A percentile compares a stretch with the other conserved stretches of the same genome.
phyloP scores from a whole-genome alignment of 2,797 vertebrate genomes.

The Macropodus opercularis region DNA sequence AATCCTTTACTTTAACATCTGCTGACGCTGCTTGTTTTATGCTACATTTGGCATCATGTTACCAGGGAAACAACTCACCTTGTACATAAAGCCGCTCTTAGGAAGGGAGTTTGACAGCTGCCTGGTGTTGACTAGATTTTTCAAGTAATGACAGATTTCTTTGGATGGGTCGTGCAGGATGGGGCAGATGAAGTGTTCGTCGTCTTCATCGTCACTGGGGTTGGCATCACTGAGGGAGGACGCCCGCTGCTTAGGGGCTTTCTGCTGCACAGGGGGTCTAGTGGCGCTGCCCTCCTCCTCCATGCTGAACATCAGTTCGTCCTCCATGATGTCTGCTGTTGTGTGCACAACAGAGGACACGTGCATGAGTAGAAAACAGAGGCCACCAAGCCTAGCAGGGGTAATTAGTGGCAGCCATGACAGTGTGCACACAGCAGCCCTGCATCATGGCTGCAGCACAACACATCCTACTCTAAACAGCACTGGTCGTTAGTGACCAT shows the following conservation, averaged over 20 bases:
- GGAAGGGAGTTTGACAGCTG: conserved; percentile 85
- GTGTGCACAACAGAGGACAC: conserved; percentile 9
- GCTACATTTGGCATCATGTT: neutral
- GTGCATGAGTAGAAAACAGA: neutral
- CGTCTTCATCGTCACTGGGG: conserved; percentile 85
- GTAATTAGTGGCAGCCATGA: conserved; percentile 5
- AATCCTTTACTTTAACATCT: neutral
- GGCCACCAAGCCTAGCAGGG: neutral
- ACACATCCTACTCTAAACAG: neutral
- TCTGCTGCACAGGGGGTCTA: conserved; percentile 39
- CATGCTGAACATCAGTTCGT: conserved; percentile 95
- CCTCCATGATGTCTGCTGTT: conserved; percentile 85
- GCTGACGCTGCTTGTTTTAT: neutral
- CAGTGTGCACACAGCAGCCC: conserved; percentile 14
- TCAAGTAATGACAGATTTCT: conserved; percentile 82
- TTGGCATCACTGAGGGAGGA: conserved; percentile 76
- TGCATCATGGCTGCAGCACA: conserved; percentile 22
- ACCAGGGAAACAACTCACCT: conserved; percentile 77
- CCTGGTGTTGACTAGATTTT: conserved; percentile 70
- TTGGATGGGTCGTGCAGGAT: conserved; percentile 88
- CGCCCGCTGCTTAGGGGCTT: conserved; percentile 22
- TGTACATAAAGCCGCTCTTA: conserved; percentile 84
- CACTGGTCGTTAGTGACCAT: too few species aligned
- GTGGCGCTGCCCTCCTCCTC: conserved; percentile 87
- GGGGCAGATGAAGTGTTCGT: conserved; percentile 88